Evolutionary conservation across 1,140 invertebrate genomes (phyloP), one percentile per base, ranked within the genome.

Genomic region (Uloborus diversus): DNA sequence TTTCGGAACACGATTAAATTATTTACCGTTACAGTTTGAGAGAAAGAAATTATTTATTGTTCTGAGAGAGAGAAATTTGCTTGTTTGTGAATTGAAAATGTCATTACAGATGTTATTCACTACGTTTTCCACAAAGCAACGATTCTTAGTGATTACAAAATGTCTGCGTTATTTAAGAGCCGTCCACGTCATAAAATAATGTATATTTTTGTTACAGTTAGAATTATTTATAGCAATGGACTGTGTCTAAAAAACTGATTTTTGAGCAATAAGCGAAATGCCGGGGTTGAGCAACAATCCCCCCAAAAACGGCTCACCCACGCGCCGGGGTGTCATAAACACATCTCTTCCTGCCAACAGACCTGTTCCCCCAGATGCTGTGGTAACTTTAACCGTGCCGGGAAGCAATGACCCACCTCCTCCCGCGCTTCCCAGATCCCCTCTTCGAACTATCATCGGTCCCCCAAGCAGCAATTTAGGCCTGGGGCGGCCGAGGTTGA

Each of bases 371-470:
- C 73, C 73, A 30, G 73, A 62, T 20, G 17, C 23, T 30, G 32
- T 42, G 14, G 23, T 49, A 35, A 78, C n/a, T 51, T 51, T 79
- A 13, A 51, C 64, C 1, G 65, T 79, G 2, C 76, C 76, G 11
- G 53, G 64, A 3, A 37, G 37, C 20, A 49, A 49, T 33, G 71
- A 65, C 35, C 35, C 35, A 11, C 35, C 28, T 3, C 53, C 56
- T 3, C 33, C n/a, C 20, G 9, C n/a, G 3, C 32, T 79, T 3
- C 76, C 64, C 23, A 42, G 76, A 49, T 79, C 76, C 1, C 76
- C 76, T 33, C 27, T 79, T 13, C 57, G 76, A 14, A 79, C 76
- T 11, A 79, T 79, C 4, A 79, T 79, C 23, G 76, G 51, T 27
- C 76, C 76, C 14, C 76, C 76, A 4, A 69, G 47, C 33, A 57